These are phyloP conservation scores for Neolamprologus sp. DNA, from an alignment of 2,113 vertebrate genomes.

Conservation along the genomic window DNA sequence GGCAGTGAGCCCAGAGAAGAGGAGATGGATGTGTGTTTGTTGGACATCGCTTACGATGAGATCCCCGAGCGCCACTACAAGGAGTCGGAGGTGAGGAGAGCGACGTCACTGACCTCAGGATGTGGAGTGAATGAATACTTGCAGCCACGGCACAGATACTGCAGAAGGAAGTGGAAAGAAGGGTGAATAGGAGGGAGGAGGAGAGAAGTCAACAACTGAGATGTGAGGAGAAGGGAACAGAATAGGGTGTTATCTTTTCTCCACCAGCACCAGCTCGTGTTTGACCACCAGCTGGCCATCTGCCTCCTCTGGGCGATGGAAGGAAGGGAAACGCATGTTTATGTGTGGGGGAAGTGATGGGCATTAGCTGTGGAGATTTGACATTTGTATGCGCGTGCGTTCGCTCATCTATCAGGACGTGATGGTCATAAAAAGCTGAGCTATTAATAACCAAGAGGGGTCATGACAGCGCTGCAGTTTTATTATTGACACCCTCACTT, in stretches of 20 bases:
- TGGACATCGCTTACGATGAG: conserved; percentile 95
- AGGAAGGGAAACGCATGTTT: background rate
- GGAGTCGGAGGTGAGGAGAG: conserved; percentile 83
- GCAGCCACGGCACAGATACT: background rate
- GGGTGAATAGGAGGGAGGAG: background rate
- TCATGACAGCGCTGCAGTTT: conserved; percentile 32
- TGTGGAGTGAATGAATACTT: background rate
- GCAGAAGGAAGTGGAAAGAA: background rate
- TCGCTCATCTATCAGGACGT: background rate
- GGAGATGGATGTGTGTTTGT: conserved; percentile 88
- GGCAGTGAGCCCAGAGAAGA: conserved; percentile 83
- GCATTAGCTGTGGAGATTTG: conserved; percentile 13
- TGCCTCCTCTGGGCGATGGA: conserved; percentile 3
- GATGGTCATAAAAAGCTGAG: conserved; percentile 31
- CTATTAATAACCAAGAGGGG: conserved; percentile 52
- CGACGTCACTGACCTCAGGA: background rate
- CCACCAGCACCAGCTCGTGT: background rate
- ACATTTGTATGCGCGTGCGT: conserved; percentile 10
- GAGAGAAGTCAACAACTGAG: background rate
- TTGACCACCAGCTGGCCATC: conserved; percentile 31
- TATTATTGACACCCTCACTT: conserved; percentile 20
- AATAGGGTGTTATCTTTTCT: background rate
- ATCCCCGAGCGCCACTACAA: conserved; percentile 97
- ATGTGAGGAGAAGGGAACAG: background rate
- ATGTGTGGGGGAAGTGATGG: background rate